phyloP scores from a whole-genome alignment of 1,140 invertebrate genomes.

The Arion vulgaris region DNA sequence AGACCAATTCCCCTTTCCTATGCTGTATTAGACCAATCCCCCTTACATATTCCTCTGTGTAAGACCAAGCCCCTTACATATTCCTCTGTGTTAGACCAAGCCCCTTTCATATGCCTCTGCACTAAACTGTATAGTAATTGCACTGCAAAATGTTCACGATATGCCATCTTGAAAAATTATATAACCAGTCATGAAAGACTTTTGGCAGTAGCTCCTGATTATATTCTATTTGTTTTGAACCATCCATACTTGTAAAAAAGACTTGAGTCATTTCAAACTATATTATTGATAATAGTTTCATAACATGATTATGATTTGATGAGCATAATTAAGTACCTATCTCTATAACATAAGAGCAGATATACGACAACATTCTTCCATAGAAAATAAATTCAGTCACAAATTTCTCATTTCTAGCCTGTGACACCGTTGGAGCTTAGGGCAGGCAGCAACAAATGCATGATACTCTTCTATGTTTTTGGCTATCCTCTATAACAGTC shows the following conservation, averaged over 20 bases:
- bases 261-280: neutral
- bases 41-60: too few species aligned
- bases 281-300: neutral
- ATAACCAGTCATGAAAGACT: slow-evolving; percentile 29
- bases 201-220: slow-evolving; percentile 26
- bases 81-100: neutral
- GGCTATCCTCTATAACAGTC: too few species aligned
- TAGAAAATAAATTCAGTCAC: too few species aligned
- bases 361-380: neutral
- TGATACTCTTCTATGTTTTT: too few species aligned
- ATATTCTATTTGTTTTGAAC: neutral
- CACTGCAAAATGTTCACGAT: slow-evolving; percentile 26
- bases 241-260: slow-evolving; percentile 6
- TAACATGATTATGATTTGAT: neutral
- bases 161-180: slow-evolving; percentile 28
- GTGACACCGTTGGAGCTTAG: too few species aligned
- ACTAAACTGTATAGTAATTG: neutral
- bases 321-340: neutral
- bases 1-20: too few species aligned
- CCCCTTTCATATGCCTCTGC: slow-evolving; percentile 28
- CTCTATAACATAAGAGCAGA: neutral
- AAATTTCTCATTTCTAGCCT: too few species aligned
- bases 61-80: neutral
- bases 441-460: too few species aligned
- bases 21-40: too few species aligned